Base-by-base conservation (phyloP, 1,140 invertebrate genomes). In the Melipona quadrifasciata region DNA sequence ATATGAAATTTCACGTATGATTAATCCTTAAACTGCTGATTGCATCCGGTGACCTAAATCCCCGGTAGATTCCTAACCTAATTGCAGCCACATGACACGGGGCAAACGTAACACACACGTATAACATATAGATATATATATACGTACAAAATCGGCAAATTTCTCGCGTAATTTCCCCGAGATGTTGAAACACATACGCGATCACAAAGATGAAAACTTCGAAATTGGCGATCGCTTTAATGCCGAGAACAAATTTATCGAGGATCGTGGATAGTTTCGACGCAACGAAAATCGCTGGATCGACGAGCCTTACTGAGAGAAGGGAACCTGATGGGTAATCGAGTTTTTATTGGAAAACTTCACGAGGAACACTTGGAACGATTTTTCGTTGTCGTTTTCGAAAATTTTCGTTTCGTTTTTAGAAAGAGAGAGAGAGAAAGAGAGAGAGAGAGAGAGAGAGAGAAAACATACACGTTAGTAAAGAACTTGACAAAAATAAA, bases 311-410 rank as follows among this genome's bases (percentile, higher is more conserved):
- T 82, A 82, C 75, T n/a, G 72, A 67, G 71, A 75, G 80, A 82
- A 76, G 61, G 80, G 72, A 82, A 82, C 80, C 80, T 82, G 80
- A 81, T 34, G 71, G 58, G 71, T 61, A 55, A 68, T 76, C 61
- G 58, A 73, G 11, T 82, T 67, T 82, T 67, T 14, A 76, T n/a
- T 58, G n/a, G 24, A 39, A 31, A 55, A 76, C n/a, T 51, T 72
- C 31, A 8, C 24, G 24, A 39, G 24, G 64, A 34, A 70, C 21
- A 47, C 11, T 19, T n/a, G 19, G 8, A 53, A 67, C 27, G 12
- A 8, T 8, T 75, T 82, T 55, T 16, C 8, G 11, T 55, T 82
- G 1, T 55, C 27, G 27, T 55, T 68, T 51, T n/a, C 3, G 51
- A 51, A 31, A 65, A n/a, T 31, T 78, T 65, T 0, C 21, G 12